Percentiles rank a stretch among this genome's conserved stretches.
These are phyloP conservation scores for Istiophorus platypterus DNA, from an alignment of 2,113 vertebrate genomes.

Conservation along the genomic window DNA sequence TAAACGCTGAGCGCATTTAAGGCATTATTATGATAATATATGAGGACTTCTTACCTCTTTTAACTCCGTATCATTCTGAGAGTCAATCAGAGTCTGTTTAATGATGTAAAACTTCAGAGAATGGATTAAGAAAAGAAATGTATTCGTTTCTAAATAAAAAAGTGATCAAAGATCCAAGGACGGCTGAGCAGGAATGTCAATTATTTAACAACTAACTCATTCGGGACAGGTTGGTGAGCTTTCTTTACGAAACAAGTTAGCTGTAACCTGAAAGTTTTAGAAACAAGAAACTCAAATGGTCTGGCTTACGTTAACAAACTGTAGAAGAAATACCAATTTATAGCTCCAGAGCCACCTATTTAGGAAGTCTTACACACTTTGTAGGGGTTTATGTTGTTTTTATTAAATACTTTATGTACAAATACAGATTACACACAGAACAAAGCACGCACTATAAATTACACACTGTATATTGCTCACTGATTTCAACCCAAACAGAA, in stretches of 20 bases:
- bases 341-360: slow-evolving; percentile 89
- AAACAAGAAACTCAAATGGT: slow-evolving; percentile 90
- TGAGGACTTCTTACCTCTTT: slow-evolving; percentile 98
- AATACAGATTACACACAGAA: slow-evolving; percentile 99
- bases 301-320: slow-evolving; percentile 90
- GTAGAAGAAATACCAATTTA: slow-evolving; percentile 85
- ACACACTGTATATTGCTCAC: slow-evolving; percentile 91
- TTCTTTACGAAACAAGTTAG: slow-evolving; percentile 91
- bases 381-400: slow-evolving; percentile 95
- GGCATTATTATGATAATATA: slow-evolving; percentile 89
- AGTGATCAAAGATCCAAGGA: slow-evolving; percentile 92
- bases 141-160: slow-evolving; percentile 94
- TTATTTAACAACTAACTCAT: slow-evolving; percentile 90
- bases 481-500: slow-evolving; percentile 88
- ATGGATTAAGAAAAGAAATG: slow-evolving; percentile 95
- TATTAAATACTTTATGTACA: slow-evolving; percentile 94
- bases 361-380: slow-evolving; percentile 97
- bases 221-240: slow-evolving; percentile 84
- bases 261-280: slow-evolving; percentile 91
- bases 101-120: slow-evolving; percentile 94
- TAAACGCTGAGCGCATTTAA: slow-evolving; percentile 88
- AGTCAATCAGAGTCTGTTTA: slow-evolving; percentile 98
- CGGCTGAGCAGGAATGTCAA: slow-evolving; percentile 93
- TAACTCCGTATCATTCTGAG: slow-evolving; percentile 97
- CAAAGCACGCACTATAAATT: slow-evolving; percentile 93